Percentiles rank a stretch among this genome's conserved stretches.
Evolutionary conservation across 2,888 invertebrate species (phyloP).

Genomic region (Polymixis flavicincta): DNA sequence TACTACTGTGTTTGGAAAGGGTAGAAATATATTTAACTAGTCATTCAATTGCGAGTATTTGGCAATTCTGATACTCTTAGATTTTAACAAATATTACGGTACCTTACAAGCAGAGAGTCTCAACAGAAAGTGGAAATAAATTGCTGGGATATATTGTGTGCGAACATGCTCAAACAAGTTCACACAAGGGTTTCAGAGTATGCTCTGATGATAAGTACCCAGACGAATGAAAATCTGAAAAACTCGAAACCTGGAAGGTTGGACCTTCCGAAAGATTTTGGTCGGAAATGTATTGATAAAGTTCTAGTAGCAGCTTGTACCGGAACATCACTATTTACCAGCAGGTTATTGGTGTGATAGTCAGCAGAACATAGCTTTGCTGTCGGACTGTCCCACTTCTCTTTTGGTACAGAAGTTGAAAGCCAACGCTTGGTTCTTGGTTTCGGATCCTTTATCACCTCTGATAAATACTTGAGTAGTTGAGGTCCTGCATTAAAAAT

Average conservation of each 20-base stretch:
- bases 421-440: constrained; percentile 93
- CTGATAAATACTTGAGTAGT: constrained; percentile 89
- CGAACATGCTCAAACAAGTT: neutral
- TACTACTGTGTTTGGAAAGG: no score
- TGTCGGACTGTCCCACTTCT: constrained; percentile 66
- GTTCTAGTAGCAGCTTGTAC: neutral
- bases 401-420: constrained; percentile 93
- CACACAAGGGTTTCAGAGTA: neutral
- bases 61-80: no score
- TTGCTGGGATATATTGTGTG: neutral
- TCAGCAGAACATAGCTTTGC: constrained; percentile 93
- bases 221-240: neutral
- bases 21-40: no score
- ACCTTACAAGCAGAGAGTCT: no score
- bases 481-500: constrained; percentile 67
- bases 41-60: neutral
- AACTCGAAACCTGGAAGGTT: neutral
- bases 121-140: no score
- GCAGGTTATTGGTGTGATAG: constrained; percentile 95
- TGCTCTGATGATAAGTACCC: neutral
- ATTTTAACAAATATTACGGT: neutral
- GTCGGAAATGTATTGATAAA: neutral
- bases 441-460: constrained; percentile 91
- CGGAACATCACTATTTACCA: constrained; percentile 81
- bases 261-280: no score